phyloP scores from a whole-genome alignment of 2,797 vertebrate species.

The Neosilurus mollespiculum region DNA sequence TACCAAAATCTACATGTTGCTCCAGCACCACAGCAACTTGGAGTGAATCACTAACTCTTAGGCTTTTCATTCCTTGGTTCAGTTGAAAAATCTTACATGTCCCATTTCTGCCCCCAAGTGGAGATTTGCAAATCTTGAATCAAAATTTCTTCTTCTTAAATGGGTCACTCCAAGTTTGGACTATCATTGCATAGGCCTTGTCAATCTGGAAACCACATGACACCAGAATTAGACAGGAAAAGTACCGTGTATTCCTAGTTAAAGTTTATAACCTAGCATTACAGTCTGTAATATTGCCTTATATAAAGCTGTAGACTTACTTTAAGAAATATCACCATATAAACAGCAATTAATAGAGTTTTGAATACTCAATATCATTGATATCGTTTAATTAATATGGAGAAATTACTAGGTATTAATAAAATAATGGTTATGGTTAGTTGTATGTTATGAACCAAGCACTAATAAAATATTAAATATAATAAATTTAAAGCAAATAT shows the following conservation, averaged over 20 bases:
- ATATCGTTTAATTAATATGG: no score
- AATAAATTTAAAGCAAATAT: no score
- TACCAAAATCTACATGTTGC: background rate
- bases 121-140: conserved; percentile 35
- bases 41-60: background rate
- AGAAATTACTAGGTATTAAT: background rate
- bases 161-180: conserved; percentile 72
- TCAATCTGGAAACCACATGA: conserved; percentile 70
- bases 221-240: background rate
- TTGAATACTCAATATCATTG: no score
- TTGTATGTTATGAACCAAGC: background rate
- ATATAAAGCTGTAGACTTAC: background rate
- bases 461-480: background rate
- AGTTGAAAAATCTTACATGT: background rate
- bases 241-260: background rate
- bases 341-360: background rate
- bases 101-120: conserved; percentile 41
- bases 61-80: background rate
- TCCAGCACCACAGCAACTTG: background rate
- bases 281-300: background rate
- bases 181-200: conserved; percentile 68
- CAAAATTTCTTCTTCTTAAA: conserved; percentile 69
- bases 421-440: background rate
- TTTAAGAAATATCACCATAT: background rate
- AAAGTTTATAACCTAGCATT: background rate